phyloP scores from a whole-genome alignment of 2,113 vertebrate species.

The Aleadryas rufinucha region DNA sequence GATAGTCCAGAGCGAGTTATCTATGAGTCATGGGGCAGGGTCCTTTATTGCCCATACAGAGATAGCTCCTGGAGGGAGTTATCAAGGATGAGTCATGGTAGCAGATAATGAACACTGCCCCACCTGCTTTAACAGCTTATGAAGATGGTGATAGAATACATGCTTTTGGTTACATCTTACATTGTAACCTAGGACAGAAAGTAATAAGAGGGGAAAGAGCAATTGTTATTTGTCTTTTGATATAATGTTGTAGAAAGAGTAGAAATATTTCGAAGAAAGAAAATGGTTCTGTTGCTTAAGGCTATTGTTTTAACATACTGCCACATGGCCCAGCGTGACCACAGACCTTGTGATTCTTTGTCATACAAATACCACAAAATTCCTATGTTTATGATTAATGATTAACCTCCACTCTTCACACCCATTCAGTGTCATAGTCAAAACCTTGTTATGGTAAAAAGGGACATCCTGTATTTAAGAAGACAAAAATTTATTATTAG shows the following conservation, averaged over 20 bases:
- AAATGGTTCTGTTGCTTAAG: background rate
- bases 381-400: background rate
- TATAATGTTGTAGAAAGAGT: background rate
- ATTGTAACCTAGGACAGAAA: too few relatives aligned
- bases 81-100: too few relatives aligned
- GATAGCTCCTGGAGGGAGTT: too few relatives aligned
- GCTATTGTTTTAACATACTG: background rate
- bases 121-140: too few relatives aligned
- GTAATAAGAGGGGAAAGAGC: background rate
- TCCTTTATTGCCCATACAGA: too few relatives aligned
- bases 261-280: background rate
- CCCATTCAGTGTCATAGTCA: background rate
- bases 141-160: too few relatives aligned
- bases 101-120: too few relatives aligned
- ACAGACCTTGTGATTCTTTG: background rate
- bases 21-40: too few relatives aligned
- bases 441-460: background rate
- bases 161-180: too few relatives aligned
- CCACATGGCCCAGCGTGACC: accelerated
- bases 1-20: too few relatives aligned
- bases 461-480: background rate
- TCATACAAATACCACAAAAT: background rate
- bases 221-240: background rate
- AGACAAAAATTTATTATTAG: background rate
- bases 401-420: background rate